Conservation (phyloP, 2,797 vertebrate species). For the Limosa lapponica region DNA sequence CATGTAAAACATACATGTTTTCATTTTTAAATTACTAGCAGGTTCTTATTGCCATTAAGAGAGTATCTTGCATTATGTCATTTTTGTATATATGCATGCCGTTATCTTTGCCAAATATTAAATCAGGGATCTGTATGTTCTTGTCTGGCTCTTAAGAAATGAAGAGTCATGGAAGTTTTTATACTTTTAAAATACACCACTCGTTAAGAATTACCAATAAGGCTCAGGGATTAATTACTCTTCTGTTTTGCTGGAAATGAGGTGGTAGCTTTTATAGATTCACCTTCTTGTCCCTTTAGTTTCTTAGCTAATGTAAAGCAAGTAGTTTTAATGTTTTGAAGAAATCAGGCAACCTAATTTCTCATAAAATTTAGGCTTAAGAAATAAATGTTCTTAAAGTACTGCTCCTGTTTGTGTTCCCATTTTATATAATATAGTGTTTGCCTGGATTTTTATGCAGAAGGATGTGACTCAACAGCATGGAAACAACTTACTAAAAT, state of each 20-base stretch:
- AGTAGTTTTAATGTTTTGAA: background rate
- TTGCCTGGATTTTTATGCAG: background rate
- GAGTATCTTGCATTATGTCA: background rate
- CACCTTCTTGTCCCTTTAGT: background rate
- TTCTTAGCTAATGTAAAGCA: background rate
- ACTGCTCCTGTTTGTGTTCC: background rate
- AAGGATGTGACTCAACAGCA: constrained; percentile 45
- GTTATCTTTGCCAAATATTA: background rate
- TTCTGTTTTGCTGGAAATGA: background rate
- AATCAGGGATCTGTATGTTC: background rate
- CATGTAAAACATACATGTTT: background rate
- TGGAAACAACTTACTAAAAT: constrained; percentile 38
- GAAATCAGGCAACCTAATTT: background rate
- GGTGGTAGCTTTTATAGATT: background rate
- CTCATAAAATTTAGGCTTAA: background rate
- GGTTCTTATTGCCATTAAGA: background rate
- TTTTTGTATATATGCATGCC: background rate
- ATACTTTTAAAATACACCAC: background rate
- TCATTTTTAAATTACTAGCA: background rate
- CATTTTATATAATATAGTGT: background rate
- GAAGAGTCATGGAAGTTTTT: background rate
- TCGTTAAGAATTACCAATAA: background rate
- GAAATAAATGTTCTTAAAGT: background rate
- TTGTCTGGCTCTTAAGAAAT: background rate
- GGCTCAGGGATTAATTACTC: background rate